Evolutionary conservation across 2,797 vertebrate species (phyloP), one percentile per base, ranked within the genome.

Genomic region (Peromyscus attwateri): DNA sequence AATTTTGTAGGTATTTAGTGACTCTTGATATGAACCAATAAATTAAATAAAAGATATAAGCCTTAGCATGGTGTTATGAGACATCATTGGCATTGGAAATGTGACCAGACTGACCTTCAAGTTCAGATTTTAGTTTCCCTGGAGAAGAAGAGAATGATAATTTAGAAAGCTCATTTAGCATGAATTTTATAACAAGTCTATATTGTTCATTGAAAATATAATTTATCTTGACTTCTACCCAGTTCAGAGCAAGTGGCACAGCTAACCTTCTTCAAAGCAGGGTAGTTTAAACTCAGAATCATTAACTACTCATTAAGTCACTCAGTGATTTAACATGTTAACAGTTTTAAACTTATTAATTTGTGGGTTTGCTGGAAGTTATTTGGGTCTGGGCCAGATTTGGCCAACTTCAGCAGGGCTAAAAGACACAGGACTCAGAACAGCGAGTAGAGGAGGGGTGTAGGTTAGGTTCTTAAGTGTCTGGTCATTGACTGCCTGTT

Each of bases 171-270:
- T 40, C 55, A 88, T 91, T 89, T 60, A 77, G 37, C 46, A 62
- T 91, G 27, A 84, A 68, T 87, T 87, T 19, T 21, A 80, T 31
- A 94, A 89, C 11, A 90, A 93, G 37, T 55, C 1, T 71, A 2
- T 76, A 64, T 89, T 92, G 94, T 89, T 88, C 52, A 62, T 34
- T 92, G 90, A 93, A 95, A 88, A 84, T 76, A 14, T 60, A 27
- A 82, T 31, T 87, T 87, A 81, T 25, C 27, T 62, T 64, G 40
- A 89, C 57, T 91, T 94, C 70, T 92, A 75, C 37, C 84, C 55
- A 79, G 68, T 49, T 90, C 71, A 88, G 84, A 95, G 52, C 25
- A 81, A 95, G 13, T 64, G 10, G 43, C 62, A 90, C 49, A 90
- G 79, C 66, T 91, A 64, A 49, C 60, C 37, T 75, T 85, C 8